Conservation (phyloP, 2,888 invertebrate species). For the Antheraea yamamai region DNA sequence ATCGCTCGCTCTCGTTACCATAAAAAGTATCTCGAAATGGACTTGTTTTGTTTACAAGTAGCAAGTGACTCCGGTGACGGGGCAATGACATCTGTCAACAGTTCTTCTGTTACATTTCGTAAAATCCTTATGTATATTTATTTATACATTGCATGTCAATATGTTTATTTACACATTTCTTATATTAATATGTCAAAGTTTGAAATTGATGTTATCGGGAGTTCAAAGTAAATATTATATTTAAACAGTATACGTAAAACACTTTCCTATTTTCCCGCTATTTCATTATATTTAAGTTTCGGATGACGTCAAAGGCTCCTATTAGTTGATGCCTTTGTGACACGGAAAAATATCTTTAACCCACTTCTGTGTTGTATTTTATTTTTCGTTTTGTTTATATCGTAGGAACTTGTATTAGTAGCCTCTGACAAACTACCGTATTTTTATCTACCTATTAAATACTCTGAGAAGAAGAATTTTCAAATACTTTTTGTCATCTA, state of each 20-base stretch:
- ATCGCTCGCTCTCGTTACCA: slow-evolving; percentile 16
- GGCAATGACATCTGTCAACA: slow-evolving; percentile 19
- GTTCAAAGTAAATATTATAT: neutral
- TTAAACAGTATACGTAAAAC: neutral
- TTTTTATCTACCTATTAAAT: too few species aligned
- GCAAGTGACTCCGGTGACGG: slow-evolving; percentile 14
- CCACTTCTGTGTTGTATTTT: neutral
- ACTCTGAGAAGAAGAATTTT: too few species aligned
- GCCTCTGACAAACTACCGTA: too few species aligned
- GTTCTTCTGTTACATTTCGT: slow-evolving; percentile 6
- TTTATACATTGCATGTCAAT: slow-evolving; percentile 3
- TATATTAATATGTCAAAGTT: neutral
- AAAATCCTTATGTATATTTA: slow-evolving; percentile 1
- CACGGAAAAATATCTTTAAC: neutral
- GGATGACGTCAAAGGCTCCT: neutral
- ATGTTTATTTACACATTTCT: neutral
- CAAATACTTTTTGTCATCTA: too few species aligned
- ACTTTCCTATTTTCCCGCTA: neutral
- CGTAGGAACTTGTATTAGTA: too few species aligned
- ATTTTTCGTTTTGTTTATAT: too few species aligned
- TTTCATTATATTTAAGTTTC: neutral
- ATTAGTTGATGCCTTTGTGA: neutral
- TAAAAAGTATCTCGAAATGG: slow-evolving; percentile 19
- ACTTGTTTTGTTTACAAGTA: slow-evolving; percentile 23
- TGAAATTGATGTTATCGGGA: neutral